phyloP scores from a whole-genome alignment of 2,888 invertebrate species.

The Trissonchulus sp. region DNA sequence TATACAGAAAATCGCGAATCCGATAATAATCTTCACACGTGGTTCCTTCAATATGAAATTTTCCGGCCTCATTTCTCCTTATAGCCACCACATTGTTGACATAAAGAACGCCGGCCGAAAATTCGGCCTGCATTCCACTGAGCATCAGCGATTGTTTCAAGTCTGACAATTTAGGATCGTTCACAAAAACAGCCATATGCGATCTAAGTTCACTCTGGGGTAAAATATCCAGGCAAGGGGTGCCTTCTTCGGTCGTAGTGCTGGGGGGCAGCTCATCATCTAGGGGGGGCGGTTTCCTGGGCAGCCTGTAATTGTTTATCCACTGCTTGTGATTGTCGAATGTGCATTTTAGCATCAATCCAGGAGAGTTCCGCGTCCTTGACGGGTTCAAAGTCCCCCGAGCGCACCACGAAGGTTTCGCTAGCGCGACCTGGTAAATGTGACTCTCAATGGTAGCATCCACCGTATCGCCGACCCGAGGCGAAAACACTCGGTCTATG shows the following conservation, averaged over 20 bases:
- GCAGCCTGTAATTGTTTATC: constrained; percentile 39
- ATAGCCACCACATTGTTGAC: constrained; percentile 88
- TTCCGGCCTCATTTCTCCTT: constrained; percentile 79
- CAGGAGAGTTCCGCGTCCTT: constrained; percentile 90
- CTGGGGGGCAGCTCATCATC: background rate
- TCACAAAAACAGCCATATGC: constrained; percentile 75
- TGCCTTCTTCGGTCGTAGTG: constrained; percentile 16
- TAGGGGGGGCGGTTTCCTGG: constrained; percentile 32
- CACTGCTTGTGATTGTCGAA: constrained; percentile 28
- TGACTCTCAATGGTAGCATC: constrained; percentile 97
- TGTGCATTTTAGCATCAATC: constrained; percentile 59
- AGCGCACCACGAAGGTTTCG: constrained; percentile 59
- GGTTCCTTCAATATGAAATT: constrained; percentile 85
- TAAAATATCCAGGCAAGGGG: constrained; percentile 43
- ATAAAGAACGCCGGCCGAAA: constrained; percentile 82
- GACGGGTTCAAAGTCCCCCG: constrained; percentile 73
- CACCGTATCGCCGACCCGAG: constrained; percentile 66
- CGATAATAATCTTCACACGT: constrained; percentile 89
- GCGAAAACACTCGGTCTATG: constrained; percentile 67
- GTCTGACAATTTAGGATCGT: constrained; percentile 83
- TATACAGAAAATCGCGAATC: constrained; percentile 82
- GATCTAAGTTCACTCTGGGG: constrained; percentile 41
- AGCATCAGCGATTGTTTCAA: constrained; percentile 65
- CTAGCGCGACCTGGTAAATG: constrained; percentile 72
- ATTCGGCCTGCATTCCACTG: constrained; percentile 64